A percentile compares a stretch with the other conserved stretches of the same genome.
phyloP scores from a whole-genome alignment of 2,888 invertebrate species.

The Agonopterix alstromeriana region DNA sequence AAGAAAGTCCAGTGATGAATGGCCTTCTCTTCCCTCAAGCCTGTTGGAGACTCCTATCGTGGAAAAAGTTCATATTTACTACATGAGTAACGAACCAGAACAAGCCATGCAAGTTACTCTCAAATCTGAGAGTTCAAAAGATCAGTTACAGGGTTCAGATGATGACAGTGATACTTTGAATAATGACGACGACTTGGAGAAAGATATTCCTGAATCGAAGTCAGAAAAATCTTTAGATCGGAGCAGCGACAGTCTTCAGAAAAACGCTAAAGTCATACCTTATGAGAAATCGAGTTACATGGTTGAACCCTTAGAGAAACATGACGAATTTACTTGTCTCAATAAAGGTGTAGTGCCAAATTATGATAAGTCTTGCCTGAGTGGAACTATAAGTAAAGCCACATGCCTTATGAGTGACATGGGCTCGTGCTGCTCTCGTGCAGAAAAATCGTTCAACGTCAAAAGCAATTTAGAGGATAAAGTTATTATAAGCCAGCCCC shows the following conservation, averaged over 20 bases:
- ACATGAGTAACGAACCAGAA: slow-evolving; percentile 85
- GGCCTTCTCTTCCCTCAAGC: slow-evolving; percentile 88
- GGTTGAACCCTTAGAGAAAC: slow-evolving; percentile 67
- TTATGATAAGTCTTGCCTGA: slow-evolving; percentile 67
- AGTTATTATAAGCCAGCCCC: slow-evolving; percentile 78
- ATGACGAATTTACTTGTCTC: slow-evolving; percentile 51
- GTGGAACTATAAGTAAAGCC: slow-evolving; percentile 66
- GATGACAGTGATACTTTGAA: slow-evolving; percentile 83
- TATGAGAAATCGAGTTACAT: slow-evolving; percentile 70
- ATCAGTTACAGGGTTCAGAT: slow-evolving; percentile 80
- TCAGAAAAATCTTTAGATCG: slow-evolving; percentile 49
- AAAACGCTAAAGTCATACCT: slow-evolving; percentile 54
- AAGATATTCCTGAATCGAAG: slow-evolving; percentile 72
- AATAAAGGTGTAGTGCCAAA: slow-evolving; percentile 60
- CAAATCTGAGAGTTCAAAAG: slow-evolving; percentile 79
- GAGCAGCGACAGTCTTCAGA: slow-evolving; percentile 41
- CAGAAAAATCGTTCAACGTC: slow-evolving; percentile 52
- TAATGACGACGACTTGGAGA: slow-evolving; percentile 78
- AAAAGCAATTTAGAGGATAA: slow-evolving; percentile 63
- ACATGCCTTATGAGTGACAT: slow-evolving; percentile 64
- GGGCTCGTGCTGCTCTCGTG: slow-evolving; percentile 61
- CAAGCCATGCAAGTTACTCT: slow-evolving; percentile 86
- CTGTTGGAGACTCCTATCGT: slow-evolving; percentile 83
- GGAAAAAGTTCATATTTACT: slow-evolving; percentile 88
- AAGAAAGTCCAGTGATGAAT: slow-evolving; percentile 80